A percentile compares a stretch with the other conserved stretches of the same genome.
Conservation (phyloP, 1,140 invertebrate genomes). For the Amyelois transitella region DNA sequence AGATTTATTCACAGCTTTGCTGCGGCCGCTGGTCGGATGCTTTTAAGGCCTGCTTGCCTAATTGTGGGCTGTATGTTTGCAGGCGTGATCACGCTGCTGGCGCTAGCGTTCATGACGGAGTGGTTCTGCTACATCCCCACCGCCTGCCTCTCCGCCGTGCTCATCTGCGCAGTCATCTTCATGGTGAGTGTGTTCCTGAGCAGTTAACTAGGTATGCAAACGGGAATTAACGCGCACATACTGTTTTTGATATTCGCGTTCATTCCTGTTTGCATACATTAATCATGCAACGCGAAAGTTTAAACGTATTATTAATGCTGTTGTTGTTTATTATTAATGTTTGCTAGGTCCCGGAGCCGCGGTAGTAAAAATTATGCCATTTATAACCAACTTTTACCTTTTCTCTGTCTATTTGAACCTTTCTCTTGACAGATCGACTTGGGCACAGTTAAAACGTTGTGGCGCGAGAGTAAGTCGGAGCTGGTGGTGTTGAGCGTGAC, state of each 20-base stretch:
- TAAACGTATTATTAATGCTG: too few relatives aligned
- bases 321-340: too few relatives aligned
- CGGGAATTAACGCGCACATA: too few relatives aligned
- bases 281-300: too few relatives aligned
- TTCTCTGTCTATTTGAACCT: not conserved
- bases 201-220: not conserved
- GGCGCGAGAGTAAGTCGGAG: slow-evolving; percentile 82
- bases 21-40: too few relatives aligned
- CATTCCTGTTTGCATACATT: too few relatives aligned
- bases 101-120: slow-evolving; percentile 84
- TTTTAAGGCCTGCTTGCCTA: too few relatives aligned
- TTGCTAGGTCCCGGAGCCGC: too few relatives aligned
- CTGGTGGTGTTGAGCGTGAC: slow-evolving; percentile 83
- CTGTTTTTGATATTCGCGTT: too few relatives aligned
- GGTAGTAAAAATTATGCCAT: not conserved
- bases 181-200: too few relatives aligned
- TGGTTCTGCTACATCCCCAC: slow-evolving; percentile 90
- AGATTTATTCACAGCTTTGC: too few relatives aligned
- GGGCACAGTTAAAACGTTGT: slow-evolving; percentile 80
- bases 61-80: too few relatives aligned
- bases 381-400: not conserved
- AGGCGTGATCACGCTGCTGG: slow-evolving; percentile 78
- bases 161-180: slow-evolving; percentile 91
- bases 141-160: slow-evolving; percentile 85
- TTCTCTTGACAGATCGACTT: slow-evolving; percentile 77